Conservation (phyloP, 2,113 vertebrate genomes). For the Tragelaphus strepsiceros region DNA sequence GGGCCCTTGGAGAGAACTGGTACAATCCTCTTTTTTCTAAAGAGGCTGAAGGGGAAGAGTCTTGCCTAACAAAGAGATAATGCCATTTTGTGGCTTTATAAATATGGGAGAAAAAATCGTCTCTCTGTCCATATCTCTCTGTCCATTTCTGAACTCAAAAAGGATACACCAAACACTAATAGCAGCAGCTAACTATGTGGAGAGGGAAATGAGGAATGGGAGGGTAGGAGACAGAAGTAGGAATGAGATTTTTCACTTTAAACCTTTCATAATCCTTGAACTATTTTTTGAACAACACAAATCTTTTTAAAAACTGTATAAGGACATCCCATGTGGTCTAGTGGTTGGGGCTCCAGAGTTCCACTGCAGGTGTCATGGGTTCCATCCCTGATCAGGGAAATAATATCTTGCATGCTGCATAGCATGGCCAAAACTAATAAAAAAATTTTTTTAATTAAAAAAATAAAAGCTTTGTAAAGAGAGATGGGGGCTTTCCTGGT, state of each 20-base stretch:
- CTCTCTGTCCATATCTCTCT: neutral
- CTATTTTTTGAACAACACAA: neutral
- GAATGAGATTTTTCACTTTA: neutral
- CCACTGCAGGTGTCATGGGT: neutral
- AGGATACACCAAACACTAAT: neutral
- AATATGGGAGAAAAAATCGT: neutral
- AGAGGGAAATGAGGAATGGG: neutral
- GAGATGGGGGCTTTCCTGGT: neutral
- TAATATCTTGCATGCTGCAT: neutral
- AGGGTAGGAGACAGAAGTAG: neutral
- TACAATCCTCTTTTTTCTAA: neutral
- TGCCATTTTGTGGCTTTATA: neutral
- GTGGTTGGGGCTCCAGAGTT: neutral
- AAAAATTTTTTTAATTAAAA: neutral
- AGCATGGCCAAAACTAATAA: neutral
- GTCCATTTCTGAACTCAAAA: neutral
- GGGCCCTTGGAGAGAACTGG: neutral
- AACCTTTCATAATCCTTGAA: neutral
- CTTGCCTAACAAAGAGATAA: neutral
- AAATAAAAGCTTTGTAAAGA: neutral
- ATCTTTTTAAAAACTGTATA: neutral
- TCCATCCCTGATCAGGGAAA: neutral
- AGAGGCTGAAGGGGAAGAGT: neutral
- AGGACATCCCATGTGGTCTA: neutral
- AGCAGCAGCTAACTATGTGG: neutral